These are phyloP conservation scores for Criorhina ranunculi DNA, from an alignment of 2,888 invertebrate species.

Conservation along the genomic window DNA sequence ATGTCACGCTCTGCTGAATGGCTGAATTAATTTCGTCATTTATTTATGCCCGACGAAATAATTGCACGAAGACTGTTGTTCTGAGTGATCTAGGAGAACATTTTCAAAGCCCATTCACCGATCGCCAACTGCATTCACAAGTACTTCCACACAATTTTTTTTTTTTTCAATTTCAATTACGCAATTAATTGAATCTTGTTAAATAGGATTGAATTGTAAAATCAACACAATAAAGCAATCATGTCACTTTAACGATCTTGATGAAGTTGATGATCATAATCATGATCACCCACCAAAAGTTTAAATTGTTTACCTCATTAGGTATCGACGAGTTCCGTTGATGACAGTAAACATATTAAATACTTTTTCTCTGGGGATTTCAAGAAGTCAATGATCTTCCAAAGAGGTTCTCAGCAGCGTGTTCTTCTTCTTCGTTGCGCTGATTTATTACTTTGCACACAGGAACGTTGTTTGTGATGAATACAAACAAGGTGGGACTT, in stretches of 20 bases:
- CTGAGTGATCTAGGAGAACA: conserved; percentile 19
- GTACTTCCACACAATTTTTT: conserved; percentile 7
- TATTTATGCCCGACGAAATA: conserved; percentile 31
- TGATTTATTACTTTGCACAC: conserved; percentile 15
- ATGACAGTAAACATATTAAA: conserved; percentile 16
- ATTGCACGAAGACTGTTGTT: conserved; percentile 3
- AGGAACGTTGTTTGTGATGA: conserved; percentile 3
- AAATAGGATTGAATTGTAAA: conserved; percentile 23
- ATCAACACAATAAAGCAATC: conserved; percentile 39
- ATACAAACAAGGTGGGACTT: conserved; percentile 29
- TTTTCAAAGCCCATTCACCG: not conserved
- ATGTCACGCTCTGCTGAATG: conserved; percentile 52
- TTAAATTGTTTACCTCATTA: conserved; percentile 42
- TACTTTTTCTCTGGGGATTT: conserved; percentile 6
- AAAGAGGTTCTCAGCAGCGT: conserved; percentile 13
- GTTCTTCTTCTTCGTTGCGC: conserved; percentile 3
- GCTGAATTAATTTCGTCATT: conserved; percentile 33
- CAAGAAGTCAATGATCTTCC: conserved; percentile 52
- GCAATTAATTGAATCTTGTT: conserved; percentile 34
- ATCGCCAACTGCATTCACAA: conserved; percentile 15
- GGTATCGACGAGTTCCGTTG: conserved; percentile 15
- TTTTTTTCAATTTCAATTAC: conserved; percentile 9
- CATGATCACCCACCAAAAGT: conserved; percentile 28
- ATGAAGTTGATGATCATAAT: not conserved
- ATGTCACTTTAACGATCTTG: conserved; percentile 38